Percentiles rank a stretch among this genome's conserved stretches.
Evolutionary conservation across 2,888 invertebrate genomes (phyloP).

Genomic region (Lasioglossum malachurum): DNA sequence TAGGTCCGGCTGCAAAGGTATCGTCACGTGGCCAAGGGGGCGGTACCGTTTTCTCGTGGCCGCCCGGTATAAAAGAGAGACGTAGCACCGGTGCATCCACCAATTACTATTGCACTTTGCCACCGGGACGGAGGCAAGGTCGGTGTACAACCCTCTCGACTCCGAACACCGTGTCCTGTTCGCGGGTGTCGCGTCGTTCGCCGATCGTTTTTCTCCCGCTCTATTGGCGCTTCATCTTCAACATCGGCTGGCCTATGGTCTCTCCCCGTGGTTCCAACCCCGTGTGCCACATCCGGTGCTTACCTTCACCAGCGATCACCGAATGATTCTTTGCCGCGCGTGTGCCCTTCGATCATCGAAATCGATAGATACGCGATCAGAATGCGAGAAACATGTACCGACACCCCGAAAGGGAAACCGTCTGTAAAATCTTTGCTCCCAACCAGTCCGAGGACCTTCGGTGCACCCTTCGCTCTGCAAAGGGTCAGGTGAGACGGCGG

Average conservation of each 20-base stretch:
- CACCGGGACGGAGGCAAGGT: constrained; percentile 59
- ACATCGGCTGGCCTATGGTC: background rate
- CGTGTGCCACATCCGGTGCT: background rate
- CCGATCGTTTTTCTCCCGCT: constrained; percentile 9
- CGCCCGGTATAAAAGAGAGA: constrained; percentile 77
- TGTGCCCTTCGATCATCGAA: constrained; percentile 3
- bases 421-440: background rate
- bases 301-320: constrained; percentile 8
- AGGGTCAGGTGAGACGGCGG: constrained; percentile 24
- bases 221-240: background rate
- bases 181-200: constrained; percentile 37
- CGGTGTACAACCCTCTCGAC: constrained; percentile 50
- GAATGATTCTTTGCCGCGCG: constrained; percentile 21
- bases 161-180: constrained; percentile 17
- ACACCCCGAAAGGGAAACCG: background rate
- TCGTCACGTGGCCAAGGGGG: constrained; percentile 77
- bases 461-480: constrained; percentile 30
- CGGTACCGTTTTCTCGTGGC: constrained; percentile 73
- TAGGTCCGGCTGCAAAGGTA: constrained; percentile 69
- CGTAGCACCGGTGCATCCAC: constrained; percentile 74
- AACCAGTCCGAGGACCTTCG: background rate
- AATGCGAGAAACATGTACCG: background rate
- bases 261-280: background rate
- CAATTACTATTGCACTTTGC: constrained; percentile 77
- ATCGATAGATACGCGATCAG: background rate